A percentile compares a stretch with the other conserved stretches of the same genome.
Conservation (phyloP, 2,888 invertebrate species). For the Gerris lacustris region DNA sequence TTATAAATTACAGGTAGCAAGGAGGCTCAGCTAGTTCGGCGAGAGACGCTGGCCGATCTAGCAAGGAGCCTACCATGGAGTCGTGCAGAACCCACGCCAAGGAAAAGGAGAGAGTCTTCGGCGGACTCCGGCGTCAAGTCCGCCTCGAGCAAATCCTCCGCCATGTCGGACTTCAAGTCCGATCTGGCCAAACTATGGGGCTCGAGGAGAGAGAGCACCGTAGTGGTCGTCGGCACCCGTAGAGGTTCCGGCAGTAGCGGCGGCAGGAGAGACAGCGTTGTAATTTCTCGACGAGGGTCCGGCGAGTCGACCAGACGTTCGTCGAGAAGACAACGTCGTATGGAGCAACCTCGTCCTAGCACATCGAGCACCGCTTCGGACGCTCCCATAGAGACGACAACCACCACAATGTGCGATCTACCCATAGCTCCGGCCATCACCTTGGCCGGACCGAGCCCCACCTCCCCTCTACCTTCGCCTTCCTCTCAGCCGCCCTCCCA, state of each 20-base stretch:
- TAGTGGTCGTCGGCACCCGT: conserved; percentile 34
- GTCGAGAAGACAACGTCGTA: conserved; percentile 40
- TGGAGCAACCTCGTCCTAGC: conserved; percentile 55
- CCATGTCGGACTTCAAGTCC: conserved; percentile 52
- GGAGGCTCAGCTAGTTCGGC: conserved; percentile 73
- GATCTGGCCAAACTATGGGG: conserved; percentile 59
- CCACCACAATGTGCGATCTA: conserved; percentile 38
- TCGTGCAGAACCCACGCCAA: conserved; percentile 39
- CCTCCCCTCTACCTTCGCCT: conserved; percentile 54
- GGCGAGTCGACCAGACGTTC: conserved; percentile 49
- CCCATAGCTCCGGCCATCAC: conserved; percentile 24
- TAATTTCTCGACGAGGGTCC: conserved; percentile 41
- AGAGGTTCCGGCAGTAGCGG: conserved; percentile 47
- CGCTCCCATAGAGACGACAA: conserved; percentile 44
- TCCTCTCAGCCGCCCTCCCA: conserved; percentile 45
- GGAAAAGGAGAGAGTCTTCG: conserved; percentile 75
- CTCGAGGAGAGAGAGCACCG: conserved; percentile 44
- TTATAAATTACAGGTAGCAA: conserved; percentile 44
- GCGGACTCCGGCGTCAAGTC: conserved; percentile 70
- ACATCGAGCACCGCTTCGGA: conserved; percentile 62
- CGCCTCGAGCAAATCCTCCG: conserved; percentile 51
- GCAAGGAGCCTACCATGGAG: conserved; percentile 76
- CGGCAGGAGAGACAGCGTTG: conserved; percentile 34
- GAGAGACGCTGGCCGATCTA: conserved; percentile 77
- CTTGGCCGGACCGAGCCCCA: conserved; percentile 27